These are phyloP conservation scores for Athalia circularis DNA, from an alignment of 2,888 invertebrate genomes.

Conservation along the genomic window DNA sequence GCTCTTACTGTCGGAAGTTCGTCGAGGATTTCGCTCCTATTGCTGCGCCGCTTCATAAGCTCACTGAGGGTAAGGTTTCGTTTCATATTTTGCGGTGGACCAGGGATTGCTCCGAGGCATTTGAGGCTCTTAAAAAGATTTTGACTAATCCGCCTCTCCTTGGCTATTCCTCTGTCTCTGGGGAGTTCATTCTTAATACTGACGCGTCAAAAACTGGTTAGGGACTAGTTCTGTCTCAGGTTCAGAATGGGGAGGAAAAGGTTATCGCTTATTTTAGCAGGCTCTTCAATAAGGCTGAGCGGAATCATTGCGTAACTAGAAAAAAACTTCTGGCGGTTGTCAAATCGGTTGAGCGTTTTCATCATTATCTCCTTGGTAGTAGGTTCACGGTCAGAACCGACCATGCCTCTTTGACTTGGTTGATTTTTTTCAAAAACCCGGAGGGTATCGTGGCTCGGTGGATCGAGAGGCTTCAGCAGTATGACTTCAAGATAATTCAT, in stretches of 20 bases:
- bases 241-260: too few relatives aligned
- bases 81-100: too few relatives aligned
- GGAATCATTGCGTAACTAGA: slow-evolving; percentile 59
- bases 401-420: slow-evolving; percentile 63
- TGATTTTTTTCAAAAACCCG: slow-evolving; percentile 62
- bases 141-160: too few relatives aligned
- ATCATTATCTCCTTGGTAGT: slow-evolving; percentile 61
- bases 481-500: slow-evolving; percentile 59
- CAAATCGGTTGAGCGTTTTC: slow-evolving; percentile 58
- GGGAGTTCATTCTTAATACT: too few relatives aligned
- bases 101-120: too few relatives aligned
- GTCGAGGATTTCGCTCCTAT: slow-evolving; percentile 53
- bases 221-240: too few relatives aligned
- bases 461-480: slow-evolving; percentile 60
- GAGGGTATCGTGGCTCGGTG: slow-evolving; percentile 65
- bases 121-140: too few relatives aligned
- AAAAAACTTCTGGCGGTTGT: slow-evolving; percentile 59
- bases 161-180: too few relatives aligned
- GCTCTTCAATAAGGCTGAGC: slow-evolving; percentile 53
- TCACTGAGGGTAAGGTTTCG: slow-evolving; percentile 30
- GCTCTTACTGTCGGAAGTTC: slow-evolving; percentile 56
- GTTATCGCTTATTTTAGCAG: slow-evolving; percentile 52
- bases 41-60: slow-evolving; percentile 52
- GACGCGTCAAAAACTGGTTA: too few relatives aligned
- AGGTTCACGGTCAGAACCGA: slow-evolving; percentile 61